A percentile compares a stretch with the other conserved stretches of the same genome.
phyloP scores from a whole-genome alignment of 53 echinoderm and acorn worm genomes.

The Holothuria scabra region DNA sequence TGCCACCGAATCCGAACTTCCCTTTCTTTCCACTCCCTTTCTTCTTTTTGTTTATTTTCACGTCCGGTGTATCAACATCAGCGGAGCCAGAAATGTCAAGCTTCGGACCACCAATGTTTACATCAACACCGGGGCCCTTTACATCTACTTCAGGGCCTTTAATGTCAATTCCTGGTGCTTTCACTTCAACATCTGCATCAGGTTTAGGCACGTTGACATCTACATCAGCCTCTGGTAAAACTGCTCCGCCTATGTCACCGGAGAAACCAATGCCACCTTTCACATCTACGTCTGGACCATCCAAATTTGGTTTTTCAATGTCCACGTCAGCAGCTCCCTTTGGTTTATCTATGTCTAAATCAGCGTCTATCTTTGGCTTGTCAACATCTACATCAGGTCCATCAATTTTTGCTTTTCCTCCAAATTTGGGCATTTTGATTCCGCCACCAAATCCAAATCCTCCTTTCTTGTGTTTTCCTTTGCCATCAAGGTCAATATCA shows the following conservation, averaged over 20 bases:
- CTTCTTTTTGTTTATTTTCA: constrained; percentile 42
- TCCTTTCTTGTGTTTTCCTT: constrained; percentile 56
- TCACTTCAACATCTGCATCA: constrained; percentile 63
- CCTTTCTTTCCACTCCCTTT: constrained; percentile 65
- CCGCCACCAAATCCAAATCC: constrained; percentile 52
- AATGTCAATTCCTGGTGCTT: constrained; percentile 54
- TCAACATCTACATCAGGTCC: constrained; percentile 36
- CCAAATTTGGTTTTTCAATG: neutral
- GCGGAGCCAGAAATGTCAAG: constrained; percentile 26
- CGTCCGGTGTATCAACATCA: constrained; percentile 26
- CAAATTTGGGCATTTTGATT: constrained; percentile 49
- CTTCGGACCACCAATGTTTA: neutral
- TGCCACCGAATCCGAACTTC: constrained; percentile 52
- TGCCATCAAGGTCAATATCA: constrained; percentile 39
- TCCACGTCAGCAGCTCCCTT: constrained; percentile 47
- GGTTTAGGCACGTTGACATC: constrained; percentile 64
- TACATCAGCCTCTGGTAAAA: constrained; percentile 61
- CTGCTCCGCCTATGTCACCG: constrained; percentile 50
- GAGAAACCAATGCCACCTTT: constrained; percentile 58
- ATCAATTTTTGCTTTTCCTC: constrained; percentile 43
- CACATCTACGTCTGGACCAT: constrained; percentile 46
- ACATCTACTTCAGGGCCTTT: constrained; percentile 50
- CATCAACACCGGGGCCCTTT: constrained; percentile 43
- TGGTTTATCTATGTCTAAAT: constrained; percentile 29
- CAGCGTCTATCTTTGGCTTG: constrained; percentile 55